Percentiles rank a stretch among this genome's conserved stretches.
phyloP scores from a whole-genome alignment of 2,797 vertebrate species.

The Morus bassanus region DNA sequence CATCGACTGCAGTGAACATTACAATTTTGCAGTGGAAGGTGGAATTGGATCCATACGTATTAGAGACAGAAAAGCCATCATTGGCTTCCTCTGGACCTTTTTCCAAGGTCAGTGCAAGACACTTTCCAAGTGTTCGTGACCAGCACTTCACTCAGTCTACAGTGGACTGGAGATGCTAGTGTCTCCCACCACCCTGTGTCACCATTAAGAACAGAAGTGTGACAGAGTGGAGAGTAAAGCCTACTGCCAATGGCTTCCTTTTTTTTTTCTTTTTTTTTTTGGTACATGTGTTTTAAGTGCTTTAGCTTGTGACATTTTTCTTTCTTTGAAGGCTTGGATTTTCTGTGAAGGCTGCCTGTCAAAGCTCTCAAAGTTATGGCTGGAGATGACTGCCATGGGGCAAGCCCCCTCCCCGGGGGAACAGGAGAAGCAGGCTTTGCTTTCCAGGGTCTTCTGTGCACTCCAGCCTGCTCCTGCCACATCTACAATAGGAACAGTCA shows the following conservation, averaged over 20 bases:
- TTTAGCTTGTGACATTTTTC: background rate
- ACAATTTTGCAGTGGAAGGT: background rate
- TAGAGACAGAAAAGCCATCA: background rate
- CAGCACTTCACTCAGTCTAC: background rate
- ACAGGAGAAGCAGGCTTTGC: background rate
- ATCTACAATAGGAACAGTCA: background rate
- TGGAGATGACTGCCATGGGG: background rate
- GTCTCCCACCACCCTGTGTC: background rate
- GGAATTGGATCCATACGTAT: slow-evolving; percentile 10
- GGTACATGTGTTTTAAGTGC: background rate
- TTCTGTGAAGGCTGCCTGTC: background rate
- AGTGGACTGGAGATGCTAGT: background rate
- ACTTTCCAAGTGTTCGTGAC: background rate
- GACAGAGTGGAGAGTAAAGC: background rate
- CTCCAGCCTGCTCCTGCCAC: background rate
- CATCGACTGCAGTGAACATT: background rate
- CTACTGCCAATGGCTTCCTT: background rate
- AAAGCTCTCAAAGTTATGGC: background rate
- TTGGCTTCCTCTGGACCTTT: background rate
- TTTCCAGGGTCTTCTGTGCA: background rate
- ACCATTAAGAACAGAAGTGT: background rate
- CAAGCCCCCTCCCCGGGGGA: background rate
- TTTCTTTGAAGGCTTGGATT: background rate
- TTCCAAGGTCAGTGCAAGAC: background rate
- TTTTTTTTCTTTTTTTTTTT: background rate